Base-by-base conservation (phyloP, 2,797 vertebrate species). In the Odontamblyopus lacepedii region DNA sequence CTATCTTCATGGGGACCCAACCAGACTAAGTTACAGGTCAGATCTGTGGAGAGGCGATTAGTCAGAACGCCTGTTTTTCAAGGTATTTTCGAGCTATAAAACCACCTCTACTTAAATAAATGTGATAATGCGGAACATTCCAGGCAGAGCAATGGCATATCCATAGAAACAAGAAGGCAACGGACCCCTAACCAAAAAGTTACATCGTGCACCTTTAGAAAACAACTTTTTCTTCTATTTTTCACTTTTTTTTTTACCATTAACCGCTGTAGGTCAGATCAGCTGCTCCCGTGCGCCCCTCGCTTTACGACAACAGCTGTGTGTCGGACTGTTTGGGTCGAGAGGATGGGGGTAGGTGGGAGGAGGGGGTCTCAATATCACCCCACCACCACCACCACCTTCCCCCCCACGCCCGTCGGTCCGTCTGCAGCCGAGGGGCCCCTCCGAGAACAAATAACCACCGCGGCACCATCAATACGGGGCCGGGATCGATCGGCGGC, bases 291-390 rank as follows among this genome's bases (percentile, higher is more conserved):
- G 11, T 3, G 41, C 12, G 41, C 11, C 85, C 78, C 84, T 69
- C 29, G 57, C 48, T 83, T 84, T 81, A 76, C 72, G 71, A 78
- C 80, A 85, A 77, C 89, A 89, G 87, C 89, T 89, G 89, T 77
- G 83, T 69, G 73, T 57, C 61, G 67, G 71, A 63, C 23, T 9
- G 77, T 55, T 23, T 56, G 32, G 67, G 69, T 7, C 64, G 75
- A 65, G n/a, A 73, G 57, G 30, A 0, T 0, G 2, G 3, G 4
- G 30, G 30, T 32, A 5, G 30, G 30, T 5, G 30, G 30, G 30
- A 18, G 16, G 51, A 7, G 53, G 53, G 53, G 72, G 70, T 77
- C 80, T 74, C 13, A 73, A 85, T 62, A 67, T 70, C 63, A 75
- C 69, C 67, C 69, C 63, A 23, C 16, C 67, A 71, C 51, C 48